These are phyloP conservation scores for Daphoenositta chrysoptera DNA, from an alignment of 2,113 vertebrate genomes.

Conservation along the genomic window DNA sequence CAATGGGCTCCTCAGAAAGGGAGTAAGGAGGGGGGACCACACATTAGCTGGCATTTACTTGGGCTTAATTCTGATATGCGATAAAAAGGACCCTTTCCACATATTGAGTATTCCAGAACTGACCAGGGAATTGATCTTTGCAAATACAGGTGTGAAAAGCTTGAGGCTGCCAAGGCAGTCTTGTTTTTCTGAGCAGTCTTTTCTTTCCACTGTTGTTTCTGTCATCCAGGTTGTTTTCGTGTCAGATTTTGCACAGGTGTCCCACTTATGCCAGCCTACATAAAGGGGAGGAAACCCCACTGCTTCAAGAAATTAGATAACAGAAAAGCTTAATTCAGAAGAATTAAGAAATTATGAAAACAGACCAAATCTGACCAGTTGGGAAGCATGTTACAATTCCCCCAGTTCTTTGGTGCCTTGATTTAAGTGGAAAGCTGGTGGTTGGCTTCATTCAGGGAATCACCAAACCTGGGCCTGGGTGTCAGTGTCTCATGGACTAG, in stretches of 20 bases:
- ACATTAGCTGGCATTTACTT: not conserved
- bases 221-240: not conserved
- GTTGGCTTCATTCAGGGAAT: not conserved
- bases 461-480: not conserved
- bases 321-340: not conserved
- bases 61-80: not conserved
- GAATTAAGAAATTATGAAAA: not conserved
- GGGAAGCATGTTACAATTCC: not conserved
- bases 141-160: not conserved
- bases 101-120: not conserved
- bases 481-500: not conserved
- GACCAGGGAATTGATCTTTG: not conserved
- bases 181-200: not conserved
- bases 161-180: not conserved
- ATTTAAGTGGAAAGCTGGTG: not conserved
- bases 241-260: not conserved
- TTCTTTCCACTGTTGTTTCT: not conserved
- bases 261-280: not conserved
- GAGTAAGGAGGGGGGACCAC: not conserved
- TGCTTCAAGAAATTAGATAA: not conserved
- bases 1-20: not conserved
- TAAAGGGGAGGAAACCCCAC: not conserved
- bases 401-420: not conserved
- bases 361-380: not conserved
- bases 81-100: not conserved